phyloP scores from a whole-genome alignment of 2,113 vertebrate genomes.

The Channa maculata region DNA sequence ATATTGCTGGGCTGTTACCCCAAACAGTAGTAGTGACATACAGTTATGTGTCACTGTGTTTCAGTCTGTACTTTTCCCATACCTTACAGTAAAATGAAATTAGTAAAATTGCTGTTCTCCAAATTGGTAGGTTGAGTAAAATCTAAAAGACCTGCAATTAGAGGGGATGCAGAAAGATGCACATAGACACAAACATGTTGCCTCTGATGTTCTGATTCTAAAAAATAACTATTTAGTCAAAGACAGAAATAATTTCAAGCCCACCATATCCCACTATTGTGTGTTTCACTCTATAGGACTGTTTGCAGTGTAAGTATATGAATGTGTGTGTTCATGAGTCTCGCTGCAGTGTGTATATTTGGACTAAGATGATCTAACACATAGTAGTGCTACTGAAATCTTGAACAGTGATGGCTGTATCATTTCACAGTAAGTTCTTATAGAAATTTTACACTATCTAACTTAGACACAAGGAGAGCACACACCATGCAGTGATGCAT shows the following conservation, averaged over 20 bases:
- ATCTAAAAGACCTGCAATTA: constrained; percentile 58
- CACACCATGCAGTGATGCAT: neutral
- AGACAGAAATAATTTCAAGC: constrained; percentile 16
- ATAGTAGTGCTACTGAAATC: neutral
- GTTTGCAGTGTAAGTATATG: constrained; percentile 17
- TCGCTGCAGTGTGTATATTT: constrained; percentile 45
- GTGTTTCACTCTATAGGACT: neutral
- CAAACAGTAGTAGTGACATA: too few relatives aligned
- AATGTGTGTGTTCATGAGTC: constrained; percentile 9
- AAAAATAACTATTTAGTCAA: constrained; percentile 9
- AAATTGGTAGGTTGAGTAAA: constrained; percentile 65
- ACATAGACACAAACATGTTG: constrained; percentile 33
- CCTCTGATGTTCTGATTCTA: constrained; percentile 8
- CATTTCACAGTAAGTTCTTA: constrained; percentile 30
- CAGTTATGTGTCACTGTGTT: neutral
- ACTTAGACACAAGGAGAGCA: constrained; percentile 9
- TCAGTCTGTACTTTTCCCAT: constrained; percentile 46
- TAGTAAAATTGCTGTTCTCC: constrained; percentile 52
- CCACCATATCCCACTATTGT: constrained; percentile 6
- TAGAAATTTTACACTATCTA: constrained; percentile 39
- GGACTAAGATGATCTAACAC: constrained; percentile 39
- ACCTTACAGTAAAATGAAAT: constrained; percentile 51
- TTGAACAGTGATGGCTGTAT: neutral
- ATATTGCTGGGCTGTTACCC: neutral
- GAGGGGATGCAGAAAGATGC: constrained; percentile 33